Evolutionary conservation across 1,140 invertebrate genomes (phyloP).

Genomic region (Drosophila prosaltans): DNA sequence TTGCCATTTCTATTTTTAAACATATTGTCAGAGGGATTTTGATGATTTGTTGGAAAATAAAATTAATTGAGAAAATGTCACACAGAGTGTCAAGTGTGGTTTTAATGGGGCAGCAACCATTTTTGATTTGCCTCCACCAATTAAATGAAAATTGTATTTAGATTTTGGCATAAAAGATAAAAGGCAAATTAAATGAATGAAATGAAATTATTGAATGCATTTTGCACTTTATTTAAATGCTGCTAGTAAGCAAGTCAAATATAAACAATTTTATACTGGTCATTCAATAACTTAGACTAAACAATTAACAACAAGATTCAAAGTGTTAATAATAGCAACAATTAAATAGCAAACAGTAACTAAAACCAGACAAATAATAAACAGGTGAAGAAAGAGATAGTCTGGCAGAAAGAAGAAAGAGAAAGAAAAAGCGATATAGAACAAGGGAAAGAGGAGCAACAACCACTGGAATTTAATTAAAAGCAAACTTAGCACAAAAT

Average conservation of each 20-base stretch:
- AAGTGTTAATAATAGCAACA: conserved; percentile 53
- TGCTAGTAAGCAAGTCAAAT: conserved; percentile 25
- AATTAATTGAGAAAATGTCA: conserved; percentile 47
- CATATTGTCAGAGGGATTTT: background rate
- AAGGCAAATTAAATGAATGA: too few species aligned
- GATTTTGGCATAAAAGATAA: too few species aligned
- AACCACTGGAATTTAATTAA: conserved; percentile 70
- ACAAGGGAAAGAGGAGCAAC: background rate
- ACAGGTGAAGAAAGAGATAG: background rate
- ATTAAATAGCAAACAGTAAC: conserved; percentile 38
- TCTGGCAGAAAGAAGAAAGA: background rate
- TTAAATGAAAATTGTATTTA: conserved; percentile 23
- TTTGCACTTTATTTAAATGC: conserved; percentile 10
- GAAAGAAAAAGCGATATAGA: background rate
- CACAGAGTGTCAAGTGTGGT: conserved; percentile 33
- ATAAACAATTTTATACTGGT: conserved; percentile 36
- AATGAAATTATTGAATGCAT: too few species aligned
- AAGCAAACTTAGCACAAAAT: conserved; percentile 67
- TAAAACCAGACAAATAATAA: background rate
- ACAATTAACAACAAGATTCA: conserved; percentile 33
- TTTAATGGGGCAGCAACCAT: conserved; percentile 38
- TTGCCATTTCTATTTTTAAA: conserved; percentile 13
- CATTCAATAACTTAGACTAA: conserved; percentile 30
- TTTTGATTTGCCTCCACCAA: conserved; percentile 24
- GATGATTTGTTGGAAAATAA: conserved; percentile 44